Evolutionary conservation across 2,888 invertebrate species (phyloP), one percentile per base, ranked within the genome.

Genomic region (Mamestra brassicae): DNA sequence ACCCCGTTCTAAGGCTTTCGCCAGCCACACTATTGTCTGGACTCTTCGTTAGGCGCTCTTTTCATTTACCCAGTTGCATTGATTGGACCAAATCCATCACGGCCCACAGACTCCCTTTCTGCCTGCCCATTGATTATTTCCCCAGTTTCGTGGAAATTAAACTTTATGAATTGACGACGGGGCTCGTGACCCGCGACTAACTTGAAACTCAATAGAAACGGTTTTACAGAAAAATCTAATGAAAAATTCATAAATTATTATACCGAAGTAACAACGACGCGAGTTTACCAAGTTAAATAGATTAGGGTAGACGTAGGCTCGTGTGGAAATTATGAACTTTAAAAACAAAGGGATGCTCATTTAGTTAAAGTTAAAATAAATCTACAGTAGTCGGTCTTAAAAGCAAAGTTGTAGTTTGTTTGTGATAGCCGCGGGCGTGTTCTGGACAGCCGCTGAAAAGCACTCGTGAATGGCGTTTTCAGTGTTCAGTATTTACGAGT

Each of bases 71-170:
- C 89, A 88, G 86, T 86, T 85, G 84, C 89, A 89, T 92, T 93
- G 92, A 93, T 93, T 93, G 92, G 90, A 88, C 88, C 79, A 90
- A 93, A 93, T 92, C 91, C 90, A 91, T 92, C 92, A 92, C 87
- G 86, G 87, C 79, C 87, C 86, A 81, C 85, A 89, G 86, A 89
- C 85, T 88, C 83, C 85, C 77, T 86, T 88, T 88, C 85, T 82
- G 77, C 82, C 87, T 85, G 77, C 84, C 90, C 89, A 91, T 92
- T 92, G 91, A 92, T 91, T 92, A 89, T 88, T 89, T 89, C 83
- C 77, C 82, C 87, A 81, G 83, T 88, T 90, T 88, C 87, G 84
- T 85, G 73, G 85, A 87, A 89, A 89, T 88, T 81, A 89, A 92
- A 90, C 88, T 90, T 89, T 86, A 86, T 87, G 83, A 90, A 89